These are phyloP conservation scores for Pedionomus torquatus DNA, from an alignment of 2,113 vertebrate genomes.

Conservation along the genomic window DNA sequence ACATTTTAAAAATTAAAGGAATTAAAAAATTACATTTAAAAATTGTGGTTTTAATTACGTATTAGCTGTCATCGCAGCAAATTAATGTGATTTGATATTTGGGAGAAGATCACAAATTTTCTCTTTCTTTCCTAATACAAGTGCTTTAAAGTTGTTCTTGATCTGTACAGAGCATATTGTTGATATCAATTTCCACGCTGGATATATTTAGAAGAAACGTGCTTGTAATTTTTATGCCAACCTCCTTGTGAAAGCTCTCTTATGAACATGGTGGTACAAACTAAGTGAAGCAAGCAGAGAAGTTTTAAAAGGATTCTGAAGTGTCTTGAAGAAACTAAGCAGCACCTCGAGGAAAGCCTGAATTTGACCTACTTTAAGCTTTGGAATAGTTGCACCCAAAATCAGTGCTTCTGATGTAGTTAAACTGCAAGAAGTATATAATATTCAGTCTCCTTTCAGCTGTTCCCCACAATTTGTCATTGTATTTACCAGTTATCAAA, in stretches of 20 bases:
- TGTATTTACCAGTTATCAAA: neutral
- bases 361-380: neutral
- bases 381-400: neutral
- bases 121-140: neutral
- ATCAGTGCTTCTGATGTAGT: neutral
- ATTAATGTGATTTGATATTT: neutral
- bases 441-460: neutral
- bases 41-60: neutral
- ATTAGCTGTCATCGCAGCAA: neutral
- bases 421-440: neutral
- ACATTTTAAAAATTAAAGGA: neutral
- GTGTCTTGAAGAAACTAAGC: neutral
- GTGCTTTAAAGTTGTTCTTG: neutral
- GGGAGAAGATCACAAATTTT: neutral
- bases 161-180: neutral
- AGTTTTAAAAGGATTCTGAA: neutral
- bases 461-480: neutral
- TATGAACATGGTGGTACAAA: neutral
- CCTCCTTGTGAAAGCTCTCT: neutral
- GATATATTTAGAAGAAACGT: neutral
- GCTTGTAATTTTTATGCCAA: neutral
- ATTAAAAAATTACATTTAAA: too few species aligned
- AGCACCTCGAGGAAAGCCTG: neutral
- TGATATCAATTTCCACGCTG: neutral
- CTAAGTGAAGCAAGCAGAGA: neutral